These are phyloP conservation scores for Xenopus tropicalis DNA, from an alignment of 2,113 vertebrate species.

Conservation along the genomic window DNA sequence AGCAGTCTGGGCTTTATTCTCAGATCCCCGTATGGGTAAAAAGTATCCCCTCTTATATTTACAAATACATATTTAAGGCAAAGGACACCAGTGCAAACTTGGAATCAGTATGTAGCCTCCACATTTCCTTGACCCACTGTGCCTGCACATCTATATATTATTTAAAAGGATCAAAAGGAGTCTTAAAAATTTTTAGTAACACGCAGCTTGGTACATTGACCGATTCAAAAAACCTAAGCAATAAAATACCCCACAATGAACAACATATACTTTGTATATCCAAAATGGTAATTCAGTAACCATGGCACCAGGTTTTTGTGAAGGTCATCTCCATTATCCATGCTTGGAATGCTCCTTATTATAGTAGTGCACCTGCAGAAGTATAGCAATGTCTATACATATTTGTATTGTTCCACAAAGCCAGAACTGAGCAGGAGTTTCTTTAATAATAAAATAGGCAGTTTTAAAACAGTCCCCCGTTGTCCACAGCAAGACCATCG, in stretches of 20 bases:
- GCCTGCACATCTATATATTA: too few relatives aligned
- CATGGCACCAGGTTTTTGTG: neutral
- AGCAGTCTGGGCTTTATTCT: too few relatives aligned
- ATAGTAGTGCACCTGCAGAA: conserved; percentile 70
- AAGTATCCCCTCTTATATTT: too few relatives aligned
- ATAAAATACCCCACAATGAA: neutral
- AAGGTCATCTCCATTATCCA: conserved; percentile 49
- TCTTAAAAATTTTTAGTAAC: too few relatives aligned
- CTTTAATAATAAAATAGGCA: conserved; percentile 68
- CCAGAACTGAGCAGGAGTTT: conserved; percentile 72
- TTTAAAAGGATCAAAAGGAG: too few relatives aligned
- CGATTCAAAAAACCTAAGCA: too few relatives aligned
- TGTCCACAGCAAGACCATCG: conserved; percentile 77
- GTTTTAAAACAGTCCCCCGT: conserved; percentile 76
- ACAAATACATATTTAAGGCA: too few relatives aligned
- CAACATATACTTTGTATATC: neutral
- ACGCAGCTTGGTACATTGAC: too few relatives aligned
- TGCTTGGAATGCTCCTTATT: conserved; percentile 60
- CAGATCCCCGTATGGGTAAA: too few relatives aligned
- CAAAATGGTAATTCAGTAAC: neutral
- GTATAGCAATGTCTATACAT: conserved; percentile 67
- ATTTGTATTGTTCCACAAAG: conserved; percentile 69
- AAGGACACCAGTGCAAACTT: too few relatives aligned
- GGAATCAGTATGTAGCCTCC: too few relatives aligned
- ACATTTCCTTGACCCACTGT: too few relatives aligned